A percentile compares a stretch with the other conserved stretches of the same genome.
These are phyloP conservation scores for Synergus laeviventris DNA, from an alignment of 2,888 invertebrate species.

Conservation along the genomic window DNA sequence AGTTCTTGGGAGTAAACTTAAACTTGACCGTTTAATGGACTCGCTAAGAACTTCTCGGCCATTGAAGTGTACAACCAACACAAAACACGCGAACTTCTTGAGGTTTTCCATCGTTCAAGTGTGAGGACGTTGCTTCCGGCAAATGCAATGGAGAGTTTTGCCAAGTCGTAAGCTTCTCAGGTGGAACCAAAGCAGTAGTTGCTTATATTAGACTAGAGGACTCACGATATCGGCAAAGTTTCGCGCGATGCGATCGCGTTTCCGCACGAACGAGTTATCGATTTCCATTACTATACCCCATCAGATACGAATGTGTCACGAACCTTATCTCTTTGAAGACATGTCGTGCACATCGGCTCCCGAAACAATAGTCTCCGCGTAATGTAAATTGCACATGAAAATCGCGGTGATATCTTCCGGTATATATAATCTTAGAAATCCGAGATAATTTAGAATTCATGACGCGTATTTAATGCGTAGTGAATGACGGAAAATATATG, in stretches of 20 bases:
- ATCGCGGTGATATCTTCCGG: neutral
- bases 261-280: constrained; percentile 31
- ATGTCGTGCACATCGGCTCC: constrained; percentile 14
- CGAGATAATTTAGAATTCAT: neutral
- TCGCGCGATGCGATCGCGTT: constrained; percentile 33
- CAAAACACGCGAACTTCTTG: constrained; percentile 2
- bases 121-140: constrained; percentile 1
- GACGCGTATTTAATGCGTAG: neutral
- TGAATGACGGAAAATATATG: too few relatives aligned
- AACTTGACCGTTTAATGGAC: constrained; percentile 36
- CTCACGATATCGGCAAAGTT: constrained; percentile 32
- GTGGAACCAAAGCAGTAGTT: neutral
- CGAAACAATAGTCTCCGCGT: constrained; percentile 28
- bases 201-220: neutral
- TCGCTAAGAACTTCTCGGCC: constrained; percentile 11
- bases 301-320: constrained; percentile 32
- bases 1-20: constrained; percentile 24
- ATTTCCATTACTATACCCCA: constrained; percentile 25
- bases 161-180: constrained; percentile 31
- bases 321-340: constrained; percentile 22
- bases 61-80: constrained; percentile 5
- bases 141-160: neutral
- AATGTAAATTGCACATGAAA: constrained; percentile 14
- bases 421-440: neutral
- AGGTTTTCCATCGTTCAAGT: constrained; percentile 37